Evolutionary conservation across 2,888 invertebrate species (phyloP).

Genomic region (Abscondita cerata): DNA sequence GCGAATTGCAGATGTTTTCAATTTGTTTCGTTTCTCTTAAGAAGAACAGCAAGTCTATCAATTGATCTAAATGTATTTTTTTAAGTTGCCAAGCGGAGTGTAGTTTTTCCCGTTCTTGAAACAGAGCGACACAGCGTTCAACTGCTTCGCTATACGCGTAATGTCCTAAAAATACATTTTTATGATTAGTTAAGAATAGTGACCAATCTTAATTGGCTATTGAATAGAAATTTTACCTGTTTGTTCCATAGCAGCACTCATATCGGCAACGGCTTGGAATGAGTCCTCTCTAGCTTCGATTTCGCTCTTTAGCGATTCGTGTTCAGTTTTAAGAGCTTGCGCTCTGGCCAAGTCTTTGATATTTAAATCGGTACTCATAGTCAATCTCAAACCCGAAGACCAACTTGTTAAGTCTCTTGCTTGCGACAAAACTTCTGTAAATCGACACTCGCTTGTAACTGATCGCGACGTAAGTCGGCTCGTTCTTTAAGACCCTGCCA

Average conservation of each 20-base stretch:
- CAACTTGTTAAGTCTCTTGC: constrained; percentile 87
- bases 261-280: constrained; percentile 75
- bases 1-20: constrained; percentile 85
- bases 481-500: constrained; percentile 85
- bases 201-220: too few species aligned
- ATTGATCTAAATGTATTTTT: constrained; percentile 87
- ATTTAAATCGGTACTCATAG: constrained; percentile 81
- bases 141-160: constrained; percentile 80
- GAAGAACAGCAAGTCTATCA: constrained; percentile 94
- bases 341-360: constrained; percentile 83
- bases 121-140: constrained; percentile 77
- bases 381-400: constrained; percentile 79
- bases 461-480: constrained; percentile 79
- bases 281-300: constrained; percentile 88
- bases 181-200: neutral
- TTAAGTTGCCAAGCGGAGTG: constrained; percentile 88
- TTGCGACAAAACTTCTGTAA: constrained; percentile 88
- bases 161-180: constrained; percentile 64
- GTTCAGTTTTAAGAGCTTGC: constrained; percentile 82
- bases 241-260: constrained; percentile 84
- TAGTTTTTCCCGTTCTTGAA: constrained; percentile 80
- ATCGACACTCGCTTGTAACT: constrained; percentile 85
- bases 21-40: constrained; percentile 91
- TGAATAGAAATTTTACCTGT: constrained; percentile 56
- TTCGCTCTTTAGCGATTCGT: constrained; percentile 81